Conservation (phyloP, 2,888 invertebrate genomes). For the Hoplodrina ambigua region DNA sequence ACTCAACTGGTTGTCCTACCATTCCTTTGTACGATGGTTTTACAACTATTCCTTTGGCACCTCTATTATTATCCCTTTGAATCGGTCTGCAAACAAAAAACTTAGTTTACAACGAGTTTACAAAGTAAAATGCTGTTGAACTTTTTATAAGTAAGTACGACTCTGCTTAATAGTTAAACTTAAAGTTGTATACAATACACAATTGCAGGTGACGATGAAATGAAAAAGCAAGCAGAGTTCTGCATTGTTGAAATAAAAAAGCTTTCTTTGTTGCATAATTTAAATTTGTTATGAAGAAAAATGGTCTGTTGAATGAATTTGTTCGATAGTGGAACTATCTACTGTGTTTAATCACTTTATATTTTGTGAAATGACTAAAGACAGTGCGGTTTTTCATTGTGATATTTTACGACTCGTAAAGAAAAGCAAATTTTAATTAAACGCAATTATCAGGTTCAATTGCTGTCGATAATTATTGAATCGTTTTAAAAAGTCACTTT, state of each 20-base stretch:
- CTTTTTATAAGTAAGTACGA: conserved; percentile 10
- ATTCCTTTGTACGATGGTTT: conserved; percentile 93
- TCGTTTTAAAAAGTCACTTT: neutral
- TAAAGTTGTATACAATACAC: conserved; percentile 30
- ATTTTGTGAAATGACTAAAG: conserved; percentile 57
- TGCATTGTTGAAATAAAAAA: conserved; percentile 40
- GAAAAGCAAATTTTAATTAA: conserved; percentile 4
- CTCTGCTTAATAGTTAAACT: conserved; percentile 36
- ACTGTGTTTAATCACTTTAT: conserved; percentile 66
- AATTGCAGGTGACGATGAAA: conserved; percentile 48
- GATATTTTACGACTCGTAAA: conserved; percentile 18
- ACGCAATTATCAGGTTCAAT: conserved; percentile 4
- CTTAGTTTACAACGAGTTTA: conserved; percentile 46
- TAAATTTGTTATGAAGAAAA: conserved; percentile 61
- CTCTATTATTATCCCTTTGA: conserved; percentile 92
- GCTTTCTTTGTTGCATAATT: conserved; percentile 49
- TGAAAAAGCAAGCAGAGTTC: conserved; percentile 31
- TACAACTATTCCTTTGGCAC: conserved; percentile 96
- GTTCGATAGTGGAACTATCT: conserved; percentile 67
- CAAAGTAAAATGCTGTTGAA: conserved; percentile 30
- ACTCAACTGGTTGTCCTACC: conserved; percentile 97
- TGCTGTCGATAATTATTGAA: neutral
- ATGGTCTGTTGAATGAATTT: conserved; percentile 66
- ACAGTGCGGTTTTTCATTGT: conserved; percentile 25
- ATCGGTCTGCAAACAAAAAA: conserved; percentile 83